A percentile compares a stretch with the other conserved stretches of the same genome.
phyloP scores from a whole-genome alignment of 1,140 invertebrate species.

The Ridgeia piscesae region DNA sequence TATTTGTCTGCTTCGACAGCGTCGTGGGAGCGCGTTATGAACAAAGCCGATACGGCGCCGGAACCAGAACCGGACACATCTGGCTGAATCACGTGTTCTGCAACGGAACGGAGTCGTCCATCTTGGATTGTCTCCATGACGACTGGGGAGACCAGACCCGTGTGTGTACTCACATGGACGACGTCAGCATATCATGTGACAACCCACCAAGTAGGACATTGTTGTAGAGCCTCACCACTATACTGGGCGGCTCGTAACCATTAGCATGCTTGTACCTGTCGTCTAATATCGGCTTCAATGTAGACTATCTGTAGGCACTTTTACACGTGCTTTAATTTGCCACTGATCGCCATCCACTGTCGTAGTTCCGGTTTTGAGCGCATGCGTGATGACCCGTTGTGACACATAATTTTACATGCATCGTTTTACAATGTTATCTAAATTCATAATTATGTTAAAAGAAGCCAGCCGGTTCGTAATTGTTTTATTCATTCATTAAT shows the following conservation, averaged over 20 bases:
- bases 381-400: not conserved
- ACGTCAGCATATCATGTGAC: conserved; percentile 18
- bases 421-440: no score
- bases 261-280: not conserved
- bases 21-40: not conserved
- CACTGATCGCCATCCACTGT: not conserved
- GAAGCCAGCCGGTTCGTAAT: no score
- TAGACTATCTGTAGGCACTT: not conserved
- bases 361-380: not conserved
- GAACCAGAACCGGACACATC: conserved; percentile 13
- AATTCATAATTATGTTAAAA: no score
- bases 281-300: not conserved
- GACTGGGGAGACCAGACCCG: not conserved
- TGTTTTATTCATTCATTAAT: not conserved
- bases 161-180: not conserved
- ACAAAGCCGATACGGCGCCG: not conserved
- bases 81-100: conserved; percentile 19
- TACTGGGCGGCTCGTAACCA: not conserved
- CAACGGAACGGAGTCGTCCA: conserved; percentile 3
- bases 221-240: not conserved
- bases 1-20: not conserved
- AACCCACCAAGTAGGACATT: not conserved
- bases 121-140: not conserved
- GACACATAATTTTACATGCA: not conserved
- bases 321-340: not conserved